Evolutionary conservation across 1,140 invertebrate genomes (phyloP), one percentile per base, ranked within the genome.

Genomic region (Pseudomyrmex pallidus): DNA sequence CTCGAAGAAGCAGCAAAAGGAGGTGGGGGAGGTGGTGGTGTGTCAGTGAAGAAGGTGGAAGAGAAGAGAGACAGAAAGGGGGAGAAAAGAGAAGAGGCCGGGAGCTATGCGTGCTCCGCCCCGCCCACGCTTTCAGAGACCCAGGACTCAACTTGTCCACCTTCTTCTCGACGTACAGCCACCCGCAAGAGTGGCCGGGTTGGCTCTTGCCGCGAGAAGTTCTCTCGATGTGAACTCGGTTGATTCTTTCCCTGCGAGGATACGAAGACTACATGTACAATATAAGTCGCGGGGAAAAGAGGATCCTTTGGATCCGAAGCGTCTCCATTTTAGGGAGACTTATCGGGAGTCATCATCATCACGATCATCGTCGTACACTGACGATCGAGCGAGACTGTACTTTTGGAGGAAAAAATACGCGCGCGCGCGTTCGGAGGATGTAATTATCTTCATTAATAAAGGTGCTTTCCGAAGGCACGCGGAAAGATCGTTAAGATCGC

Each of bases 21-120:
- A 70, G 80, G 48, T 35, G 83, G 64, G 67, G 59, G 77, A 82
- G 83, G 48, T 68, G 82, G 84, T 59, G 66, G 74, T 57, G 72
- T 67, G 77, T 83, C 61, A 63, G 86, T 82, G 84, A 87, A 84
- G 86, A 87, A 86, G 74, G 78, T 73, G 85, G 68, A 74, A 73
- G 70, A 35, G 57, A 13, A 25, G 54, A 46, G 61, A 64, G 13
- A 63, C 15, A 57, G 9, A 61, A 46, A 59, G 20, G 48, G 52
- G 82, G 78, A 64, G 88, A 91, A 84, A 88, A 92, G 87, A 90
- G 85, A 91, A 92, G 92, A 92, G 92, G 93, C 93, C 93, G 93
- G 94, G 93, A 94, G 93, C 94, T 92, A 94, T 94, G 93, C 94
- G 93, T 94, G 93, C 91, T 93, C 93, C 90, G 93, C 93, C 91